Conservation (phyloP, 1,140 invertebrate species). For the Atopsyche davidsoni region DNA sequence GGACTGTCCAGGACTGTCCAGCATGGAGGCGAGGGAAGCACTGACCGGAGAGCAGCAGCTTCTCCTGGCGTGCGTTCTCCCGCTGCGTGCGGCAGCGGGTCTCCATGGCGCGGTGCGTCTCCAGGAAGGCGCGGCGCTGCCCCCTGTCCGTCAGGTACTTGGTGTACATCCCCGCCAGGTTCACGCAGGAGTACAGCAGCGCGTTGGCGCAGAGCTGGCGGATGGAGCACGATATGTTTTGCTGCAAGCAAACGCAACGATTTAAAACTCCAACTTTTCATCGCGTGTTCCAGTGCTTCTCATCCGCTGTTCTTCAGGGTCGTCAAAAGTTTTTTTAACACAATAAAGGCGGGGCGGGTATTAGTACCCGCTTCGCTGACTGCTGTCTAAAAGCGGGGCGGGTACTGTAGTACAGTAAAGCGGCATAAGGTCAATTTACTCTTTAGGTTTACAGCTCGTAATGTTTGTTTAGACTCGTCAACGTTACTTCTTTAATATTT, state of each 20-base stretch:
- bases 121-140: constrained; percentile 91
- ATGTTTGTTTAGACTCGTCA: too few species aligned
- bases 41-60: constrained; percentile 76
- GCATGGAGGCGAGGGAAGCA: background rate
- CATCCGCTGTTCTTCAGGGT: background rate
- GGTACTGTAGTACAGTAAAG: too few species aligned
- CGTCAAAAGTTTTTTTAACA: background rate
- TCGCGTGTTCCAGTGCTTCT: too few species aligned
- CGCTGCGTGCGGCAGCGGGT: constrained; percentile 87
- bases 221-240: constrained; percentile 55
- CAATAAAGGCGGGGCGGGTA: too few species aligned
- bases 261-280: too few species aligned
- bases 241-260: constrained; percentile 28
- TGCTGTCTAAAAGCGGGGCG: too few species aligned
- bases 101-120: constrained; percentile 92
- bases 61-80: constrained; percentile 94
- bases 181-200: constrained; percentile 79
- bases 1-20: background rate
- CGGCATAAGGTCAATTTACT: too few species aligned
- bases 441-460: too few species aligned
- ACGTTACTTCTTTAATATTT: too few species aligned
- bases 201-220: constrained; percentile 69
- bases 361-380: too few species aligned
- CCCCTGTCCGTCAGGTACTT: constrained; percentile 94
- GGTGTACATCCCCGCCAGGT: constrained; percentile 93